Evolutionary conservation across 1,140 invertebrate species (phyloP), one percentile per base, ranked within the genome.

Genomic region (Bilobella aurantiaca): DNA sequence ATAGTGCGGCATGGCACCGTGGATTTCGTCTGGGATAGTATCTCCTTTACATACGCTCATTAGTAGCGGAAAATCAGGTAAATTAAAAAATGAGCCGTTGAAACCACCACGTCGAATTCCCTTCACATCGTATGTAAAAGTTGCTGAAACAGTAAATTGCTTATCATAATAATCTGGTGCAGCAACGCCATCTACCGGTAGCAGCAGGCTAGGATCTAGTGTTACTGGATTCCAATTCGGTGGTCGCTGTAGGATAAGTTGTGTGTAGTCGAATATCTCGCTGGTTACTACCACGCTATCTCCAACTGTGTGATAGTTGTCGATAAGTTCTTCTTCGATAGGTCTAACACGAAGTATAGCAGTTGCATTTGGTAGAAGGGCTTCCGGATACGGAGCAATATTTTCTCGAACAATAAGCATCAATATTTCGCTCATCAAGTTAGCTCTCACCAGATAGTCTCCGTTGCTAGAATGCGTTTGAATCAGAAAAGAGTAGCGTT

Each of bases 401-500:
- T 37, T 34, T 27, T 62, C 56, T 18, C 28, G 47, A n/a, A n/a
- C 29, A 53, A 46, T 60, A 8, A 58, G 37, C 49, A 16, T 66
- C 1, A 30, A 18, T 5, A 53, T 1, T 3, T 29, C 46, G 5
- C 3, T 58, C 31, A 42, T 56, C 3, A 62, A 21, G n/a, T 27
- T 18, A 46, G 23, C 46, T 5, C 37, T 3, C 3, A 37, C 46
- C 14, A 31, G 59, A 42, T 30, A 37, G 25, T 14, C 8, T 3
- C 18, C 62, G 25, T 3, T 30, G 25, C 21, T 27, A 14, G n/a
- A 8, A 59, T 57, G 23, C 61, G 42, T 66, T 16, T 28, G 47
- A 3, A 69, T 58, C 8, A 69, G 31, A 3, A 66, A 63, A 14
- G 68, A 69, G 34, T 69, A 69, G 23, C 68, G 23, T 28, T 69